These are phyloP conservation scores for Podocnemis expansa DNA, from an alignment of 2,113 vertebrate species.

Conservation along the genomic window DNA sequence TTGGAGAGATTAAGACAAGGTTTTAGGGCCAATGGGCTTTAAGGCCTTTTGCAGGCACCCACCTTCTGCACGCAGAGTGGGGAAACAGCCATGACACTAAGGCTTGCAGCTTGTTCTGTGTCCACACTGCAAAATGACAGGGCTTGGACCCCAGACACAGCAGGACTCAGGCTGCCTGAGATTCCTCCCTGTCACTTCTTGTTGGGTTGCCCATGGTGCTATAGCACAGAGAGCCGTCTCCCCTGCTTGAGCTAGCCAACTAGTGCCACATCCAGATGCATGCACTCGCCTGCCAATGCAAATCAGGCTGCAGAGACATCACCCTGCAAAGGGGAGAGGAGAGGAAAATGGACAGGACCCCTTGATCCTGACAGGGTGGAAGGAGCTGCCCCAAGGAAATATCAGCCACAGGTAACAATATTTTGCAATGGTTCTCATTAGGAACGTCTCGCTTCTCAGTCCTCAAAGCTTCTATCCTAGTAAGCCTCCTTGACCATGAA, in stretches of 20 bases:
- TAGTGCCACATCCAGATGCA: background rate
- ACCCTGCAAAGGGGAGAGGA: accelerated
- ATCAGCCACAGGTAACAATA: background rate
- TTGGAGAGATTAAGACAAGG: too few species aligned
- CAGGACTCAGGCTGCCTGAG: background rate
- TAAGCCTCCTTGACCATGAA: background rate
- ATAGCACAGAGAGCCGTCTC: background rate
- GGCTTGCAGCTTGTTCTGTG: background rate
- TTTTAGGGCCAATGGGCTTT: too few species aligned
- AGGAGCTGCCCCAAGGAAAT: background rate
- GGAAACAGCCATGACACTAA: too few species aligned
- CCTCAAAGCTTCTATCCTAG: background rate
- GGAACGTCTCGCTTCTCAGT: background rate
- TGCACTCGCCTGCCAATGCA: background rate
- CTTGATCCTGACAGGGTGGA: background rate
- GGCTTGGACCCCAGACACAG: background rate
- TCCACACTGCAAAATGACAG: background rate
- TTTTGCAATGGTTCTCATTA: background rate
- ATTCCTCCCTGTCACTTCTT: background rate
- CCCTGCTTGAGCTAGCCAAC: background rate
- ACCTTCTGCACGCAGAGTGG: too few species aligned
- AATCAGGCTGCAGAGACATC: background rate
- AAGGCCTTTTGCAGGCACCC: too few species aligned
- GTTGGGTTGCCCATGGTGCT: background rate
- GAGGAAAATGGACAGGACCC: background rate